Conservation (phyloP, 2,797 vertebrate species). For the Microctenopoma lineatum region DNA sequence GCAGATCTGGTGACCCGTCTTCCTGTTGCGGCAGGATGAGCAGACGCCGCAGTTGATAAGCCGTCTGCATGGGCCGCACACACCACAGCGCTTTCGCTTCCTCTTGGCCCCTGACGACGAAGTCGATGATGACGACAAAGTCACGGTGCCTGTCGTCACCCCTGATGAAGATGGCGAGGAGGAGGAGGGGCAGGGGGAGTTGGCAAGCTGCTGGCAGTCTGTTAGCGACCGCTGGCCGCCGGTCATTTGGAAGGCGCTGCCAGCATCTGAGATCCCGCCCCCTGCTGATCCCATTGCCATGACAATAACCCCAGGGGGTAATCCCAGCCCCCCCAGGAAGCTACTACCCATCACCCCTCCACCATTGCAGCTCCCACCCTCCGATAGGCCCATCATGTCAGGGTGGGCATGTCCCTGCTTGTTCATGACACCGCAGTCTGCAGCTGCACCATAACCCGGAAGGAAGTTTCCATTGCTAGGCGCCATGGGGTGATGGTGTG, state of each 20-base stretch:
- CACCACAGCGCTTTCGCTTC: constrained; percentile 94
- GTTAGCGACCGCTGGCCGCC: constrained; percentile 82
- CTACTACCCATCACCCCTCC: constrained; percentile 88
- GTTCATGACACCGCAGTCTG: constrained; percentile 83
- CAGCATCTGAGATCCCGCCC: constrained; percentile 85
- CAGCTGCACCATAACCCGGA: constrained; percentile 67
- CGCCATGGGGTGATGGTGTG: constrained; percentile 74
- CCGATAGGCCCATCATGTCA: constrained; percentile 79
- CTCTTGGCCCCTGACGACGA: constrained; percentile 87
- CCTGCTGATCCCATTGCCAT: constrained; percentile 90
- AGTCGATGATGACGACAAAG: constrained; percentile 55
- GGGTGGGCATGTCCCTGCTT: constrained; percentile 88
- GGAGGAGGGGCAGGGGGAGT: constrained; percentile 83
- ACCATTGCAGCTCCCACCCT: constrained; percentile 64
- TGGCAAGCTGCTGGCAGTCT: constrained; percentile 91
- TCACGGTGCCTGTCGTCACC: constrained; percentile 57
- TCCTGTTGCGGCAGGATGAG: constrained; percentile 93
- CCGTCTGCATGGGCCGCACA: constrained; percentile 92
- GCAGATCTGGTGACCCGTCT: constrained; percentile 96
- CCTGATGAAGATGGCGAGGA: constrained; percentile 68
- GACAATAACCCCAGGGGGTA: constrained; percentile 94
- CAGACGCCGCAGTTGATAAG: constrained; percentile 95
- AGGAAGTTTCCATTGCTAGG: constrained; percentile 79
- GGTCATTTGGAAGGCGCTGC: constrained; percentile 94
- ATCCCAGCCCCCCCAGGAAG: constrained; percentile 90